Conservation (phyloP, 2,888 invertebrate species). For the Tricholauxania praeusta region DNA sequence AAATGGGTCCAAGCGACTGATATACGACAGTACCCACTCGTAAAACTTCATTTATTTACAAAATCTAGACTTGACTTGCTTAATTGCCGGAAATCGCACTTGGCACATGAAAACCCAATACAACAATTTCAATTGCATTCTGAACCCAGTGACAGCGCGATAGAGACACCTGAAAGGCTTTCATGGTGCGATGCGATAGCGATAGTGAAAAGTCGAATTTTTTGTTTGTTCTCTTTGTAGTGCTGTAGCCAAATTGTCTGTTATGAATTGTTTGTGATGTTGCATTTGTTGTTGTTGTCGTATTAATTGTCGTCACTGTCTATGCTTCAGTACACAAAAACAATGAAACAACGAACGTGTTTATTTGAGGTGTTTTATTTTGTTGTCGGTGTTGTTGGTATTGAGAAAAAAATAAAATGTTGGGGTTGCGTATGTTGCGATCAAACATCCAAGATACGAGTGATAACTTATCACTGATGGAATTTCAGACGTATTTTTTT, state of each 20-base stretch:
- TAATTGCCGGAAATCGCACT: too few species aligned
- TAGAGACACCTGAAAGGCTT: neutral
- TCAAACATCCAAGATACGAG: too few species aligned
- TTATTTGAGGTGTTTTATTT: neutral
- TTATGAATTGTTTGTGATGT: neutral
- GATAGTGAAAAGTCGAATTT: too few species aligned
- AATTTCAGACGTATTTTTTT: too few species aligned
- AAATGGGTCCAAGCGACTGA: too few species aligned
- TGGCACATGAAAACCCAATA: too few species aligned
- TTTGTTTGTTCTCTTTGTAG: too few species aligned
- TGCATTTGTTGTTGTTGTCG: conserved; percentile 19
- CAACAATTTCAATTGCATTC: neutral
- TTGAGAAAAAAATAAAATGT: neutral
- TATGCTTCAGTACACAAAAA: neutral
- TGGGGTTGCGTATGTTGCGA: too few species aligned
- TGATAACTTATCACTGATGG: too few species aligned
- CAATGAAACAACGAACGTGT: neutral
- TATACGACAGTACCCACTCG: too few species aligned
- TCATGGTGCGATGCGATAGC: neutral
- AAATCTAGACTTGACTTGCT: too few species aligned
- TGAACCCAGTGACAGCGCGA: neutral
- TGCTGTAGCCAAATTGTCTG: conserved; percentile 4
- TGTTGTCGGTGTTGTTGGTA: neutral
- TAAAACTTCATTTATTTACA: too few species aligned
- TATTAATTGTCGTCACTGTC: conserved; percentile 16